Percentiles rank a stretch among this genome's conserved stretches.
Evolutionary conservation across 2,113 vertebrate species (phyloP).

Genomic region (Vireo altiloquus): DNA sequence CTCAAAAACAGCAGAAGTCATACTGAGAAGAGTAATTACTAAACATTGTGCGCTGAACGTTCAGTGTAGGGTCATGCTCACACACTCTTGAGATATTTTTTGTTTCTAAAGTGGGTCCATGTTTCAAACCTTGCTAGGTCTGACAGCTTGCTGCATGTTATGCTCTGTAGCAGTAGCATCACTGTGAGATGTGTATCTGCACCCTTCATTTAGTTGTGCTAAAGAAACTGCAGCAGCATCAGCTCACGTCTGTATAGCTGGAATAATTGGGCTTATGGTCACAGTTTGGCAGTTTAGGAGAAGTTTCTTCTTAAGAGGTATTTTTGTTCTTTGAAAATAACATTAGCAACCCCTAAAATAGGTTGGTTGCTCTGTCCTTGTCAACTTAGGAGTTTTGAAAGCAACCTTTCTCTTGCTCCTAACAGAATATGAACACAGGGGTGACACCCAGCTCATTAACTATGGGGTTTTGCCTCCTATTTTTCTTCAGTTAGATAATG

Average conservation of each 20-base stretch:
- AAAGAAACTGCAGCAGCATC: neutral
- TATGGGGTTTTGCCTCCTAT: neutral
- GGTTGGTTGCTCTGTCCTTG: neutral
- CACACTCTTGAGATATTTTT: neutral
- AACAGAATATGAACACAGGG: neutral
- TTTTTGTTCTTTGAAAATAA: neutral
- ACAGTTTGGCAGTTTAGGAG: neutral
- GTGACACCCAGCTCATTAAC: neutral
- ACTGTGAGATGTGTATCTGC: neutral
- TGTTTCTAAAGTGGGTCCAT: neutral
- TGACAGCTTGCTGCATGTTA: neutral
- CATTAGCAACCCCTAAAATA: neutral
- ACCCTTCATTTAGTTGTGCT: neutral
- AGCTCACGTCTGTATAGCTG: neutral
- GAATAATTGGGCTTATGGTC: neutral
- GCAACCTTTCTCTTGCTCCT: neutral
- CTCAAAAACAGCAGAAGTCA: neutral
- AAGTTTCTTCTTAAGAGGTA: neutral
- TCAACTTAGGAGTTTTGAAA: neutral
- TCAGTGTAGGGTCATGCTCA: neutral
- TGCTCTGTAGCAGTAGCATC: neutral
- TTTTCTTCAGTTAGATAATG: neutral
- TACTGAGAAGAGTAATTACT: neutral
- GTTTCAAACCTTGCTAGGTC: neutral
- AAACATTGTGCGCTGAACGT: neutral